Evolutionary conservation across 2,113 vertebrate genomes (phyloP), one percentile per base, ranked within the genome.

Genomic region (Etheostoma spectabile): DNA sequence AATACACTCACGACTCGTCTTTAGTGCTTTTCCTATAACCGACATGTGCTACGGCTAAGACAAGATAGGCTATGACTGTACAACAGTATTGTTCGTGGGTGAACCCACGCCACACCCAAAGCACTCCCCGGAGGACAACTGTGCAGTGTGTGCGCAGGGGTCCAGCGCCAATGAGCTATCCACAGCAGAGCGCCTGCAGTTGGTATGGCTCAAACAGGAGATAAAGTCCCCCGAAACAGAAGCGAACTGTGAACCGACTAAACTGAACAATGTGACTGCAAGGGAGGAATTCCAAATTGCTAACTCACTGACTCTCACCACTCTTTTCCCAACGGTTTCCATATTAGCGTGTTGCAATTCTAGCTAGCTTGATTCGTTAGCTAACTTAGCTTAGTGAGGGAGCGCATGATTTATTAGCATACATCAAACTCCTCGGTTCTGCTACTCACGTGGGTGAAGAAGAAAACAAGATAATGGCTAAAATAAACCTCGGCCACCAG

Each of bases 71-170:
- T 21, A 0, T 5, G 38, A 55, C 48, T 61, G 55, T 35, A 16
- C 10, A n/a, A 14, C 70, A 48, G 84, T 57, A 77, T 86, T 90
- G 87, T 90, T 89, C 48, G 83, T 79, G 89, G 80, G 80, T 86
- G 90, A 87, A 79, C 70, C 89, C 90, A 83, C 88, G 92, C 91
- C 91, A 91, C 93, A 92, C 92, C 91, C 92, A 87, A 77, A 89
- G 82, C 88, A 79, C 86, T 86, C 93, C 92, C 91, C 59, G 59
- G 87, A 88, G 91, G 85, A 84, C 30, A 83, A 77, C 83, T 13
- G 88, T 78, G 85, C 88, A 38, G 71, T 38, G 38, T 11, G 10
- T 42, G 38, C 10, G 38, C 10, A 10, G 89, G 86, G 89, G 90
- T 76, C 87, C 89, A 74, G 71, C 75, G 73, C 84, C 79, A 84